Percentiles rank a stretch among this genome's conserved stretches.
These are phyloP conservation scores for Crypturellus undulatus DNA, from an alignment of 2,113 vertebrate species.

Conservation along the genomic window DNA sequence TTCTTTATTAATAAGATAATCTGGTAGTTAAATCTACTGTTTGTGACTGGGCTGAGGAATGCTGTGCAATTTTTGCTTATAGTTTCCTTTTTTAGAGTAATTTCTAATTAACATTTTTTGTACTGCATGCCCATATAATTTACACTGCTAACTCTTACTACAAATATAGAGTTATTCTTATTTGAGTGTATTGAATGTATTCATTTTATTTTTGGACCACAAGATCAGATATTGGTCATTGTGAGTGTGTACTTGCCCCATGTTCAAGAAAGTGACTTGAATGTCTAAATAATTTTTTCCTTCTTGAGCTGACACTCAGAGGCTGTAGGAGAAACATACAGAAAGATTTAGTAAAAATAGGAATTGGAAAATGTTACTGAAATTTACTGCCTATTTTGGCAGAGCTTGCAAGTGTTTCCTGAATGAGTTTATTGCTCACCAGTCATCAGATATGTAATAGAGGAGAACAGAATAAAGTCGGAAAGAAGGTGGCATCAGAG, in stretches of 20 bases:
- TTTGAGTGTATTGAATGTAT: background rate
- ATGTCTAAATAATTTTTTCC: background rate
- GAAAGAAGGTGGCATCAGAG: background rate
- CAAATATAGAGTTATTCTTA: background rate
- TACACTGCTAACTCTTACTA: background rate
- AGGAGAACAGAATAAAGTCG: background rate
- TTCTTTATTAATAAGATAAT: background rate
- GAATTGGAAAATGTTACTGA: background rate
- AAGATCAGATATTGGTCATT: background rate
- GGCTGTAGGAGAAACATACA: background rate
- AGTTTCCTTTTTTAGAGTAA: background rate
- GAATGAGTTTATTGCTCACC: background rate
- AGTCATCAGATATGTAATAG: background rate
- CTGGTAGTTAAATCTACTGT: background rate
- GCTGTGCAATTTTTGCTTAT: accelerated
- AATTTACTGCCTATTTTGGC: background rate
- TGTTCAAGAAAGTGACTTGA: background rate
- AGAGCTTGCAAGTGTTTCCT: background rate
- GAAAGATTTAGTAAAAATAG: background rate
- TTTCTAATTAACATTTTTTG: background rate
- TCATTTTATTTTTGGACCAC: background rate
- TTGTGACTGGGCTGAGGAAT: background rate
- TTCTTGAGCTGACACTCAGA: background rate
- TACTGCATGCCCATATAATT: background rate
- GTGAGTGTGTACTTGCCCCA: background rate